Conservation (phyloP, 2,888 invertebrate genomes). For the Drosophila monieri region DNA sequence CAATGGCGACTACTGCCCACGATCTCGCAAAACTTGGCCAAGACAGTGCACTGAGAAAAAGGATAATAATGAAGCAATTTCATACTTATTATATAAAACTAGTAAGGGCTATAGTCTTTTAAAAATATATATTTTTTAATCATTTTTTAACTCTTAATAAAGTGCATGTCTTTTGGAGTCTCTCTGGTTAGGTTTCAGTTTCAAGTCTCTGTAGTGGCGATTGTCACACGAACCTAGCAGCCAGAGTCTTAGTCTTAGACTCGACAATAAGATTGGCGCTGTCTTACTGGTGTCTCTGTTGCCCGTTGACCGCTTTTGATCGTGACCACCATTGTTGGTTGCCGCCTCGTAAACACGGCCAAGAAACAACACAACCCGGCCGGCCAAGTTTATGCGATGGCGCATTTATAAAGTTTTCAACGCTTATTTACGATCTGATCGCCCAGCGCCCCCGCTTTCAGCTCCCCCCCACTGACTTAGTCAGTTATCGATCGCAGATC, state of each 20-base stretch:
- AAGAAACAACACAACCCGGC: conserved; percentile 38
- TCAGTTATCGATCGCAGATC: conserved; percentile 38
- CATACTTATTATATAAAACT: no score
- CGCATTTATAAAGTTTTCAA: conserved; percentile 78
- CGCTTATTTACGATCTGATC: conserved; percentile 76
- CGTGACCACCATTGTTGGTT: conserved; percentile 79
- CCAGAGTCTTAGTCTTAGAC: conserved; percentile 11
- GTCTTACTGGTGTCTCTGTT: conserved; percentile 16
- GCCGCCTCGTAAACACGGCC: conserved; percentile 78
- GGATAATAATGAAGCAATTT: no score
- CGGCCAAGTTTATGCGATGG: conserved; percentile 72
- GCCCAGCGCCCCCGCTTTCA: conserved; percentile 37
- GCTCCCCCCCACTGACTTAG: conserved; percentile 9
- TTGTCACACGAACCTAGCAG: conserved; percentile 65
- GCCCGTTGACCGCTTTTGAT: conserved; percentile 75
- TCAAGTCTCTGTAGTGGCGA: conserved; percentile 40
- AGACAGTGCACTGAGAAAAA: conserved; percentile 22
- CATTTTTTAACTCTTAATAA: no score
- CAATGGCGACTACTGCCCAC: conserved; percentile 74
- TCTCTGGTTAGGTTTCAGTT: not conserved
- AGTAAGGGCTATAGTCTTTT: no score
- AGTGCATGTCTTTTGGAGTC: conserved; percentile 7
- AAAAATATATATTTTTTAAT: no score
- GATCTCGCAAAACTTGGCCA: conserved; percentile 44
- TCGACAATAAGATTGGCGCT: conserved; percentile 33